These are phyloP conservation scores for Hypena proboscidalis DNA, from an alignment of 2,888 invertebrate species.

Conservation along the genomic window DNA sequence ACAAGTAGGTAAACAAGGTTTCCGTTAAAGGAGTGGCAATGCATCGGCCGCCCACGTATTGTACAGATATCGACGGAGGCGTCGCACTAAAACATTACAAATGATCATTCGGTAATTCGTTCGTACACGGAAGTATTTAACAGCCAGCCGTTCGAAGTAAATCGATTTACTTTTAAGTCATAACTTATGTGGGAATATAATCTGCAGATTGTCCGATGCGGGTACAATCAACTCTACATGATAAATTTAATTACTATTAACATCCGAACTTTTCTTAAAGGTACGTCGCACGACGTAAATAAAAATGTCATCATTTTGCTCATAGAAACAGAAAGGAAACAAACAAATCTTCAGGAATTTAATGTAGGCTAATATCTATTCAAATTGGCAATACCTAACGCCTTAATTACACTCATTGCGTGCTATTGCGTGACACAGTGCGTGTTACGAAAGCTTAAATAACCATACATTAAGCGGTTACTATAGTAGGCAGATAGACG, in stretches of 20 bases:
- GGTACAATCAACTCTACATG: background rate
- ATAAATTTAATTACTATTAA: background rate
- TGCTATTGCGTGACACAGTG: background rate
- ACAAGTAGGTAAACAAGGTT: conserved; percentile 78
- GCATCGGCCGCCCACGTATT: conserved; percentile 79
- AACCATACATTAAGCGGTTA: conserved; percentile 34
- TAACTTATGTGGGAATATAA: conserved; percentile 46
- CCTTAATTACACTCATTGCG: background rate
- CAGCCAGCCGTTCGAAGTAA: conserved; percentile 55
- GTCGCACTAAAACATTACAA: conserved; percentile 73
- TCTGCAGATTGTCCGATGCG: conserved; percentile 8
- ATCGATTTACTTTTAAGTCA: conserved; percentile 53
- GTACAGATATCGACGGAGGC: conserved; percentile 70
- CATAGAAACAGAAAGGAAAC: too few relatives aligned
- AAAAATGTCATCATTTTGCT: too few relatives aligned
- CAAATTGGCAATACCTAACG: too few relatives aligned
- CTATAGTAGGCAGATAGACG: conserved; percentile 11
- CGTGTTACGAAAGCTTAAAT: conserved; percentile 3
- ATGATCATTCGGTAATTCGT: conserved; percentile 72
- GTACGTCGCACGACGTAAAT: too few relatives aligned
- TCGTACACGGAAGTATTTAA: conserved; percentile 76
- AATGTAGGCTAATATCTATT: too few relatives aligned
- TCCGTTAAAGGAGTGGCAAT: conserved; percentile 75
- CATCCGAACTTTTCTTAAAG: too few relatives aligned
- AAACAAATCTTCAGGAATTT: too few relatives aligned